These are phyloP conservation scores for Meandrusa payeni DNA, from an alignment of 2,888 invertebrate genomes.

Conservation along the genomic window DNA sequence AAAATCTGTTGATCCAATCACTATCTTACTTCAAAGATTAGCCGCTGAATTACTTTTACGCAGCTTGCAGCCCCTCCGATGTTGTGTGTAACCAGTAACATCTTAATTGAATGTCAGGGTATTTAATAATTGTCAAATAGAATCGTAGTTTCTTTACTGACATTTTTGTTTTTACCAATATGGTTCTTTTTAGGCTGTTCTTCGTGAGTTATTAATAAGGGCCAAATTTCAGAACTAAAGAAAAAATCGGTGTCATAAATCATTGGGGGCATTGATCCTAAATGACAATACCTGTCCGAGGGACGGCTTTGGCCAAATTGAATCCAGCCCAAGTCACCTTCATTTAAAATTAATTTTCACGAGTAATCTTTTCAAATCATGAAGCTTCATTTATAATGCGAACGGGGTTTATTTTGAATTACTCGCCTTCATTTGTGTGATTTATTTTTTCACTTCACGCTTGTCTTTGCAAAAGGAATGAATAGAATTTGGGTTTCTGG, in stretches of 20 bases:
- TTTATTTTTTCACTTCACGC: constrained; percentile 17
- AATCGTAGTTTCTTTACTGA: too few species aligned
- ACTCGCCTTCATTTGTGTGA: constrained; percentile 4
- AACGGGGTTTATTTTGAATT: constrained; percentile 7
- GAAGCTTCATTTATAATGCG: constrained; percentile 23
- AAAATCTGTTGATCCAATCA: too few species aligned
- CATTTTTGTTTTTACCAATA: too few species aligned
- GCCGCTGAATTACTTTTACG: too few species aligned
- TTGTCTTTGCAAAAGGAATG: constrained; percentile 8
- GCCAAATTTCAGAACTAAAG: constrained; percentile 7
- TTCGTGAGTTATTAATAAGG: constrained; percentile 1
- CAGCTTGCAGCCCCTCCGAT: too few species aligned
- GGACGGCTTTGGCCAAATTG: constrained; percentile 20
- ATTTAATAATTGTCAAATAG: too few species aligned
- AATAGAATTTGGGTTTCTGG: constrained; percentile 1
- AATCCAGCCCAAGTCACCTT: constrained; percentile 20
- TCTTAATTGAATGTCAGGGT: too few species aligned
- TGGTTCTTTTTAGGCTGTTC: constrained; percentile 1
- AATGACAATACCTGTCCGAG: constrained; percentile 23
- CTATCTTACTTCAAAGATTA: too few species aligned
- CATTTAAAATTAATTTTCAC: constrained; percentile 25
- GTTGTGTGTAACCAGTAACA: too few species aligned
- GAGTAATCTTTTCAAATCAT: constrained; percentile 24
- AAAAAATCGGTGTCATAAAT: constrained; percentile 20
- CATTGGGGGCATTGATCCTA: constrained; percentile 22